Evolutionary conservation across 2,888 invertebrate genomes (phyloP).

Genomic region (Hirtodrosophila duncani): DNA sequence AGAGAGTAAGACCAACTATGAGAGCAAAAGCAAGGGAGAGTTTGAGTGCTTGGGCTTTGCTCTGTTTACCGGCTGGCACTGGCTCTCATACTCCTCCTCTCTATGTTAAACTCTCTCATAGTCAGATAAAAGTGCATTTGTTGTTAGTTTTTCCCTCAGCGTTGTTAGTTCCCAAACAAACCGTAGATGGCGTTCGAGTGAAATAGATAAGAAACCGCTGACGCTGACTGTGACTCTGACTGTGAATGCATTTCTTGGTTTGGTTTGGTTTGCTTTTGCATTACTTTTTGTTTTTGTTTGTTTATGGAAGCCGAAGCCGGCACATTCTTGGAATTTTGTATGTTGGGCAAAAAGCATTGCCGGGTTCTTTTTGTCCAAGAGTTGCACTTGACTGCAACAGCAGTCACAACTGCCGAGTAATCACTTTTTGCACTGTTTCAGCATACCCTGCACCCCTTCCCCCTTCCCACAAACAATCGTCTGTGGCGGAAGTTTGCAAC

Average conservation of each 20-base stretch:
- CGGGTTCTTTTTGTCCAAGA: slow-evolving; percentile 37
- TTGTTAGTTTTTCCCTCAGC: slow-evolving; percentile 16
- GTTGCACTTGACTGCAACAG: no score
- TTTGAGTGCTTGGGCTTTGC: no score
- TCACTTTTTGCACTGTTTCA: slow-evolving; percentile 50
- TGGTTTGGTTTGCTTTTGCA: no score
- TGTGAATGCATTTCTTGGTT: slow-evolving; percentile 8
- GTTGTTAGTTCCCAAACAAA: slow-evolving; percentile 35
- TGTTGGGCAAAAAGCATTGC: slow-evolving; percentile 50
- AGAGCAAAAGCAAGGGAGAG: no score
- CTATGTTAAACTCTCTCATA: slow-evolving; percentile 1
- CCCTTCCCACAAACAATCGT: slow-evolving; percentile 8
- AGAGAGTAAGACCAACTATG: no score
- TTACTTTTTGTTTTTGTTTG: not conserved
- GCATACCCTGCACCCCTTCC: not conserved
- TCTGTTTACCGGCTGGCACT: not conserved
- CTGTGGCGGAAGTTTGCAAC: slow-evolving; percentile 65
- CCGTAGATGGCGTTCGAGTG: slow-evolving; percentile 50
- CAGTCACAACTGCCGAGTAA: slow-evolving; percentile 61
- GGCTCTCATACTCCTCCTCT: not conserved
- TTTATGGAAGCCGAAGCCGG: slow-evolving; percentile 27
- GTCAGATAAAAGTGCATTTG: slow-evolving; percentile 21
- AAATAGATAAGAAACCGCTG: slow-evolving; percentile 21
- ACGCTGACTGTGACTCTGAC: slow-evolving; percentile 26
- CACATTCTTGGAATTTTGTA: slow-evolving; percentile 49